Conservation (phyloP, 2,888 invertebrate species). For the Pheosia tremula region DNA sequence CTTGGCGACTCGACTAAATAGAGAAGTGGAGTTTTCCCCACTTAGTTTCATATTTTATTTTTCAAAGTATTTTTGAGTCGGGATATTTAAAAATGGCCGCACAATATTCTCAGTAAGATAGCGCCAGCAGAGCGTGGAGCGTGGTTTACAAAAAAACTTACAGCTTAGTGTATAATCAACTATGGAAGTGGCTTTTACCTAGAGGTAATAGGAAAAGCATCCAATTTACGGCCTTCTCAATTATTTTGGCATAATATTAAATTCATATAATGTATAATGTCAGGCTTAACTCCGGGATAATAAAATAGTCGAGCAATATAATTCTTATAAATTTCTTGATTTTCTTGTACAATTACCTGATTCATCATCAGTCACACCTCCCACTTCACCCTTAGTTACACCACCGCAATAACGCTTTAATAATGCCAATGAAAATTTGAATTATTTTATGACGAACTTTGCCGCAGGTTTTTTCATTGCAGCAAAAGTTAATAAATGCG, state of each 20-base stretch:
- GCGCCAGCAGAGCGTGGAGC: neutral
- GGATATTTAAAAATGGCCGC: slow-evolving; percentile 3
- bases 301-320: too few relatives aligned
- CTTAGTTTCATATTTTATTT: slow-evolving; percentile 1
- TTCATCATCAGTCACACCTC: too few relatives aligned
- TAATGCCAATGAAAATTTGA: neutral
- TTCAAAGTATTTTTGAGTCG: neutral
- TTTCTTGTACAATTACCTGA: too few relatives aligned
- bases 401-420: neutral
- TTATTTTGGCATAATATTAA: too few relatives aligned
- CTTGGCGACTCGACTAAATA: neutral
- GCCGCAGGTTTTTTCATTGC: slow-evolving; percentile 7
- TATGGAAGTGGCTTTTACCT: too few relatives aligned
- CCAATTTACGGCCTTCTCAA: too few relatives aligned
- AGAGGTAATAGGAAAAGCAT: too few relatives aligned
- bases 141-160: neutral
- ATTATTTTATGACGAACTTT: slow-evolving; percentile 1
- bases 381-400: neutral
- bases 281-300: too few relatives aligned
- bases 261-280: too few relatives aligned
- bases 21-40: neutral
- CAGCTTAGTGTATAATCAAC: too few relatives aligned
- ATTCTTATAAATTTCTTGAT: too few relatives aligned
- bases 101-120: neutral
- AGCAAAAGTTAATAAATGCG: slow-evolving; percentile 15